These are phyloP conservation scores for Eulemur coronatus DNA, from an alignment of 2,797 vertebrate species.

Conservation along the genomic window DNA sequence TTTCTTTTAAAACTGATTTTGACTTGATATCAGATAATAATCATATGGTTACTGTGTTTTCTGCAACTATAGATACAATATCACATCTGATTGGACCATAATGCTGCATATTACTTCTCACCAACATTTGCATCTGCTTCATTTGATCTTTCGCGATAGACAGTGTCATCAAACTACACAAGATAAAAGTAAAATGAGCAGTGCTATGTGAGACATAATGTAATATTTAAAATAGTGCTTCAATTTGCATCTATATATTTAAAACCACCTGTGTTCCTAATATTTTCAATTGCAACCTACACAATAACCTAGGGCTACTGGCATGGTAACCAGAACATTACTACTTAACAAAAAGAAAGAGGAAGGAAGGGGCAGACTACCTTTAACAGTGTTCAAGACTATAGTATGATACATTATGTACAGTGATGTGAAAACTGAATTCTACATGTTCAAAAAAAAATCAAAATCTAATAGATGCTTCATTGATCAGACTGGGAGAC, in stretches of 20 bases:
- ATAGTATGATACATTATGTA: slow-evolving; percentile 86
- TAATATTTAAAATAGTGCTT: slow-evolving; percentile 79
- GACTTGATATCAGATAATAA: slow-evolving; percentile 51
- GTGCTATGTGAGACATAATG: slow-evolving; percentile 76
- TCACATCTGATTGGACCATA: slow-evolving; percentile 68
- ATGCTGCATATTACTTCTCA: slow-evolving; percentile 57
- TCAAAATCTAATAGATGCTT: slow-evolving; percentile 79
- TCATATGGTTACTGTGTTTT: slow-evolving; percentile 10
- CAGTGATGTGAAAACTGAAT: slow-evolving; percentile 81
- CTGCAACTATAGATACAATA: slow-evolving; percentile 35
- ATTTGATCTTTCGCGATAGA: slow-evolving; percentile 56
- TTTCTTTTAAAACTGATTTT: slow-evolving; percentile 36
- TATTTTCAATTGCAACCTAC: slow-evolving; percentile 76
- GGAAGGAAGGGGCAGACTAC: slow-evolving; percentile 73
- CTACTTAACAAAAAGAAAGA: slow-evolving; percentile 66
- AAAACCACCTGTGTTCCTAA: slow-evolving; percentile 73
- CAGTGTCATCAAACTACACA: slow-evolving; percentile 72
- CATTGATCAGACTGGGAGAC: slow-evolving; percentile 82
- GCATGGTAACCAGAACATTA: slow-evolving; percentile 79
- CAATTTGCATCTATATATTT: slow-evolving; percentile 71
- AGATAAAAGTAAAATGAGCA: slow-evolving; percentile 77
- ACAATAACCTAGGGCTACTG: slow-evolving; percentile 78
- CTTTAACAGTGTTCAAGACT: slow-evolving; percentile 86
- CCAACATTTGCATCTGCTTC: slow-evolving; percentile 68
- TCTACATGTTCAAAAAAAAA: slow-evolving; percentile 75